Evolutionary conservation across 2,888 invertebrate genomes (phyloP).

Genomic region (Acrobasis consociella): DNA sequence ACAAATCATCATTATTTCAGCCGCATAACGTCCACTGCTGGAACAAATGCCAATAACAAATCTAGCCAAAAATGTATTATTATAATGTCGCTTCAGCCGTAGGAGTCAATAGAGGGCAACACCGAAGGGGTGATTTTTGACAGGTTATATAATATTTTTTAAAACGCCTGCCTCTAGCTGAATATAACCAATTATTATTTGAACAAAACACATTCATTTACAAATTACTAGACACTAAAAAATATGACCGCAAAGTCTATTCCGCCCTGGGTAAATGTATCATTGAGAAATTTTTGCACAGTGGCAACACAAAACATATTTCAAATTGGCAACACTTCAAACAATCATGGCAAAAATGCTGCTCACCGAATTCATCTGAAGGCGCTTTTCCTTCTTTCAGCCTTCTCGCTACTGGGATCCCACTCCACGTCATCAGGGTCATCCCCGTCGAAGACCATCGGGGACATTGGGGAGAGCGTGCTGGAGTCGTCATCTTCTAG

Average conservation of each 20-base stretch:
- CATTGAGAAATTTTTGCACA: too few species aligned
- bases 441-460: conserved; percentile 84
- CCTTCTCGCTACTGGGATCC: conserved; percentile 79
- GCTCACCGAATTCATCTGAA: conserved; percentile 49
- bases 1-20: too few species aligned
- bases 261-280: too few species aligned
- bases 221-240: too few species aligned
- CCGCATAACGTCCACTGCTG: too few species aligned
- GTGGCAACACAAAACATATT: not conserved
- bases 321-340: conserved; percentile 1
- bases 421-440: conserved; percentile 95
- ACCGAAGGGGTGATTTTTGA: too few species aligned
- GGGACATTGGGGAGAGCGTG: conserved; percentile 57
- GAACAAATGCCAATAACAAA: conserved; percentile 7
- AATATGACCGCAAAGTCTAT: too few species aligned
- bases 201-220: too few species aligned
- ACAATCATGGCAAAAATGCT: too few species aligned
- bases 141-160: too few species aligned
- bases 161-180: too few species aligned
- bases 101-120: too few species aligned
- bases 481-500: conserved; percentile 41
- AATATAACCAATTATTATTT: not conserved
- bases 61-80: not conserved
- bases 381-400: conserved; percentile 53
- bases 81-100: not conserved